phyloP scores from a whole-genome alignment of 2,113 vertebrate species.

The Actenoides hombroni region DNA sequence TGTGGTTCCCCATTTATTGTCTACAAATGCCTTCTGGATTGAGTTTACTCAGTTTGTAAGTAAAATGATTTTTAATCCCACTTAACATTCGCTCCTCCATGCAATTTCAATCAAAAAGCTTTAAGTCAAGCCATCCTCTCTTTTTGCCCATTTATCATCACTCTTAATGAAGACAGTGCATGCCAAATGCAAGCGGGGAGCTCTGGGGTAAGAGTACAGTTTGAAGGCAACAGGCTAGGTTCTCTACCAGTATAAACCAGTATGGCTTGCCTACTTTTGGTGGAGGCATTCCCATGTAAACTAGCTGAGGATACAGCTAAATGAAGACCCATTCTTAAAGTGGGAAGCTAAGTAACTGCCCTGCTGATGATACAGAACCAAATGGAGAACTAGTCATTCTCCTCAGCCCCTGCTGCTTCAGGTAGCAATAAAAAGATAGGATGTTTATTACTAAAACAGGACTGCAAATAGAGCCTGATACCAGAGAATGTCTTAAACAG shows the following conservation, averaged over 20 bases:
- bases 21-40: background rate
- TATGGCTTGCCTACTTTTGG: background rate
- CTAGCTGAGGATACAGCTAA: background rate
- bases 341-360: background rate
- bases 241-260: background rate
- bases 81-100: fast-evolving
- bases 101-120: background rate
- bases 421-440: background rate
- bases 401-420: background rate
- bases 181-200: background rate
- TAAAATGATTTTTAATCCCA: background rate
- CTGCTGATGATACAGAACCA: background rate
- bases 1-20: background rate
- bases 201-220: background rate
- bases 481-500: background rate
- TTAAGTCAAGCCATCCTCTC: background rate
- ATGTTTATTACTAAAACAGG: background rate
- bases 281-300: background rate
- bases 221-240: background rate
- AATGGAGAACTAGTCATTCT: background rate
- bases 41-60: background rate
- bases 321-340: background rate
- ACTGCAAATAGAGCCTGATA: background rate
- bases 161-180: background rate
- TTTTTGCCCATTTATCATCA: background rate